These are phyloP conservation scores for Conus canariensis DNA, from an alignment of 2,888 invertebrate species.

Conservation along the genomic window DNA sequence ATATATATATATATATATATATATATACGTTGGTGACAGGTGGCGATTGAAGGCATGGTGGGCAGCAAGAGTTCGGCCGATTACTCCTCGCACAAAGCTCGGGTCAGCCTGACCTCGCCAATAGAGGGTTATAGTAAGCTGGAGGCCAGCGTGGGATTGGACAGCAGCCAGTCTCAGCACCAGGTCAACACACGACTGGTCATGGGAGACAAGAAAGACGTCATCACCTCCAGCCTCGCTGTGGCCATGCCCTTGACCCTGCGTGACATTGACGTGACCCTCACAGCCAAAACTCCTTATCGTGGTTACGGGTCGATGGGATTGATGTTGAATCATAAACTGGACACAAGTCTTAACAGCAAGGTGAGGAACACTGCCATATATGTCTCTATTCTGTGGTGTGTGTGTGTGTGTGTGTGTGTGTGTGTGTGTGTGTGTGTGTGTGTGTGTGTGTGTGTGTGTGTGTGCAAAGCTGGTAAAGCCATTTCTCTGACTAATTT, in stretches of 20 bases:
- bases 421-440: too few relatives aligned
- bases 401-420: too few relatives aligned
- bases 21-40: background rate
- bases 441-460: too few relatives aligned
- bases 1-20: too few relatives aligned
- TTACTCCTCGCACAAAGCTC: slow-evolving; percentile 29
- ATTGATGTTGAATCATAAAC: slow-evolving; percentile 57
- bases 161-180: slow-evolving; percentile 51
- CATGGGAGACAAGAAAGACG: slow-evolving; percentile 57
- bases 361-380: slow-evolving; percentile 3
- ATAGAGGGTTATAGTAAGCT: slow-evolving; percentile 40
- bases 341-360: slow-evolving; percentile 45
- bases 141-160: slow-evolving; percentile 48
- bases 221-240: slow-evolving; percentile 56
- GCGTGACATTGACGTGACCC: slow-evolving; percentile 52
- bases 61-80: slow-evolving; percentile 29
- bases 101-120: slow-evolving; percentile 41
- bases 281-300: slow-evolving; percentile 63
- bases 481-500: too few relatives aligned
- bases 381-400: background rate
- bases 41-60: slow-evolving; percentile 28
- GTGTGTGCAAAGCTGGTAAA: too few relatives aligned
- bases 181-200: slow-evolving; percentile 54
- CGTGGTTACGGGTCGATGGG: slow-evolving; percentile 48
- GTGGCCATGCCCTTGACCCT: slow-evolving; percentile 60